Base-by-base conservation (phyloP, 2,113 vertebrate species). In the Sorex araneus region DNA sequence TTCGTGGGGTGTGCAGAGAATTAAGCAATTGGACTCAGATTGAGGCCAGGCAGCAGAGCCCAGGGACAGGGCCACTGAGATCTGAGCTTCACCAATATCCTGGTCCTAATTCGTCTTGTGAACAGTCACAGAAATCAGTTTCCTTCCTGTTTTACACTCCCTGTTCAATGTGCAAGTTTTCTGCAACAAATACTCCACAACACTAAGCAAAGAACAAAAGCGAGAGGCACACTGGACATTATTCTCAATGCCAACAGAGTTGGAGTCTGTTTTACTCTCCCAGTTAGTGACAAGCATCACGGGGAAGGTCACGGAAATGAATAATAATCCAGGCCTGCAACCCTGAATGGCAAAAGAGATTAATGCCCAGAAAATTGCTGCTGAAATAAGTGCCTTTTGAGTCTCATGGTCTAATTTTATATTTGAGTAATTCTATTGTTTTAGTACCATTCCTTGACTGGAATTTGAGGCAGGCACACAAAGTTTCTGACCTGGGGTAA, bases 1-100 rank as follows among this genome's bases (percentile, higher is more conserved):
- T 97, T 97, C 86, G 25, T 63, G 89, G 96, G 94, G 90, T 88
- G 89, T 92, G 93, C 43, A 96, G 95, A 97, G 98, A 97, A 98
- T 97, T 92, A 97, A 97, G 94, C 97, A 97, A 97, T 95, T 97
- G 96, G 96, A 97, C 95, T 96, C 94, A 96, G 97, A 96, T 71
- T 95, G 96, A 96, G 95, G 95, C 97, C 95, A 97, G 93, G 94
- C 27, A 63, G 93, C 83, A 66, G 91, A 97, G 96, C 94, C 95
- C 94, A 95, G 95, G 94, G 95, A 98, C 88, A 96, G 91, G 90
- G 94, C 92, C 63, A 77, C 54, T 3, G 93, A 91, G 94, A 95
- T n/a, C 78, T 81, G 91, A 40, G 82, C 87, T 96, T 96, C 63
- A n/a, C n/a, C 36, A n/a, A 66, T 1, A 28, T 69, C 15, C 67